Evolutionary conservation across 2,113 vertebrate species (phyloP), one percentile per base, ranked within the genome.

Genomic region (Alexandromys fortis): DNA sequence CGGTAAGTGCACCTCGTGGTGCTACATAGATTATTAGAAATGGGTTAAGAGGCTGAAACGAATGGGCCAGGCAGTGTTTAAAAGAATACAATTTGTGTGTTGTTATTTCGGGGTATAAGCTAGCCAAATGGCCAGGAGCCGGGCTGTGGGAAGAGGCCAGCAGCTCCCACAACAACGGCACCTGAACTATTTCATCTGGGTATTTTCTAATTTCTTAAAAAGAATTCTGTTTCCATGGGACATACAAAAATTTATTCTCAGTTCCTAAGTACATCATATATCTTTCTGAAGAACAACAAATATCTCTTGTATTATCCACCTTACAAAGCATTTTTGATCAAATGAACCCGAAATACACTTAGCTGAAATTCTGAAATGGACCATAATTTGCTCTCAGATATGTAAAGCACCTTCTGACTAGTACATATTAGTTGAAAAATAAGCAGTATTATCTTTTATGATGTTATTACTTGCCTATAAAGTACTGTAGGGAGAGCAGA

Each of bases 401-500:
- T 33, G 4, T 88, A 58, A 83, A 94, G 9, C 38, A 87, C 28
- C 72, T 68, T 91, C 35, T 88, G 92, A 68, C 61, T 94, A 65
- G n/a, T 67, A 90, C 88, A 49, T 28, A 82, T 83, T 63, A 67
- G 72, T 90, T 47, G 45, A 76, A 92, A 72, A 75, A 75, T n/a
- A 76, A 0, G 85, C 3, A 94, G 0, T n/a, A 85, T 88, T 35
- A 92, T 45, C 35, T 65, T 10, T 81, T 58, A 63, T 73, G 61
- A 65, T 73, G 75, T 91, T 19, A 67, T 94, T 96, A 98, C 98
- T 99, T 98, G 99, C 99, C 99, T 99, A 98, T 99, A 99, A 96
- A 99, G 99, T 45, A 99, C 98, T 0, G 99, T 98, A 0, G 99
- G 99, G 95, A 99, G 99, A 22, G 96, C 96, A 94, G 99, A 99